Base-by-base conservation (phyloP, 2,113 vertebrate species). In the Anolis sagrei region DNA sequence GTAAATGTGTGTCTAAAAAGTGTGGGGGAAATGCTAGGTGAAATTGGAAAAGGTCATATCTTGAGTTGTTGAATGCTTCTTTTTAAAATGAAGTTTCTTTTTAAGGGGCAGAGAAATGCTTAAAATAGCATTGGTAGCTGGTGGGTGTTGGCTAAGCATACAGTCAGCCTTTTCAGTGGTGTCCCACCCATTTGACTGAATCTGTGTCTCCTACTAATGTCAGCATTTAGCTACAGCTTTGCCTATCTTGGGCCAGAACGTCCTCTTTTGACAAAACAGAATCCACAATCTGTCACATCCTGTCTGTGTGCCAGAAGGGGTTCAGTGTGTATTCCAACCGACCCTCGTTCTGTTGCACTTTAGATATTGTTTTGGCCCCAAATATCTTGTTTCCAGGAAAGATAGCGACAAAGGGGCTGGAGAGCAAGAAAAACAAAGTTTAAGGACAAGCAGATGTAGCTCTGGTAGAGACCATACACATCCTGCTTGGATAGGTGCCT, bases 361-460 rank as follows among this genome's bases (percentile, higher is more conserved):
- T 8, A 32, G 27, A 29, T 29, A 29, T 29, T 32, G 32, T 68
- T 76, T 86, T 62, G 58, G 32, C 80, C 48, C 44, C 4, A 49
- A 9, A 44, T 75, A 3, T 36, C 25, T 81, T 9, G 78, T 80
- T 81, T 75, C 78, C 70, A 86, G 84, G 79, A 81, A 86, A 81
- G 78, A 68, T 16, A 64, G 62, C 39, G 61, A 81, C 72, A 64
- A 66, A 75, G 39, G 78, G 27, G 44, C 78, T 64, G 19, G 58
- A 51, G 69, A 75, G 32, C 23, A 21, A 54, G 70, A 34, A 80
- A 81, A 86, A 81, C 44, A 58, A 81, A 51, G 79, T 16, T 68
- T 51, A 61, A 34, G 79, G 27, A 68, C 36, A 9, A 49, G 2
- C 73, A 19, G 48, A 70, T 68, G 83, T 48, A 49, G 74, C 25